Conservation (phyloP, 2,113 vertebrate species). For the Takifugu flavidus region DNA sequence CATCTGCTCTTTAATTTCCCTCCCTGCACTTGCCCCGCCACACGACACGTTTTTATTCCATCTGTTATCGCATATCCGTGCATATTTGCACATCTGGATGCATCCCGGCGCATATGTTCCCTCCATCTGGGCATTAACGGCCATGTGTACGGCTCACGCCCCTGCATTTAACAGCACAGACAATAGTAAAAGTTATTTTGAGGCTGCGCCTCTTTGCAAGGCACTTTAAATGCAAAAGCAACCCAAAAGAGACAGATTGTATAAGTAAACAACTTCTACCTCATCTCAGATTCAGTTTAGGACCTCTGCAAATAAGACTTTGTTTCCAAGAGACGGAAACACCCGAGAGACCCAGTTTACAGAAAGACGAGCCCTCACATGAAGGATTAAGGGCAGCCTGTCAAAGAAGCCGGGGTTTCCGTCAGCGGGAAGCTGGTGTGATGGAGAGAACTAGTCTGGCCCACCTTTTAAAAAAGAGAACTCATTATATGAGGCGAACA, state of each 20-base stretch:
- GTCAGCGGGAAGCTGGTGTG: slow-evolving; percentile 15
- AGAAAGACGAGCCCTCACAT: slow-evolving; percentile 21
- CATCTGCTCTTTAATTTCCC: slow-evolving; percentile 2
- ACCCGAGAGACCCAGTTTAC: slow-evolving; percentile 2
- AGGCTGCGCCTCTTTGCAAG: slow-evolving; percentile 2
- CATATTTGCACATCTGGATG: slow-evolving; percentile 31
- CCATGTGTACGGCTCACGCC: slow-evolving; percentile 1
- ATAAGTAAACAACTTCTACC: slow-evolving; percentile 4
- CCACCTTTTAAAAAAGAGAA: slow-evolving; percentile 11
- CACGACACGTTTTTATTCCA: slow-evolving; percentile 7
- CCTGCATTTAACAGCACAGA: not conserved
- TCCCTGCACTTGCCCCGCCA: slow-evolving; percentile 6
- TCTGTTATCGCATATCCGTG: slow-evolving; percentile 9
- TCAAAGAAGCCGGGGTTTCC: slow-evolving; percentile 17
- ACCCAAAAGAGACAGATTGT: slow-evolving; percentile 1
- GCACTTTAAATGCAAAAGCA: not conserved
- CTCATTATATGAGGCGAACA: slow-evolving; percentile 5
- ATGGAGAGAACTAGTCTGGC: slow-evolving; percentile 27
- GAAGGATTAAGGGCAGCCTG: slow-evolving; percentile 40
- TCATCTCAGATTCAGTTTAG: slow-evolving; percentile 14
- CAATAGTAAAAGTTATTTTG: not conserved
- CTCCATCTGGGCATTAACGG: slow-evolving; percentile 10
- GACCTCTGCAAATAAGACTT: slow-evolving; percentile 14
- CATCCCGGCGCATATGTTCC: slow-evolving; percentile 8
- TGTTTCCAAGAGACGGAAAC: slow-evolving; percentile 22